Percentiles rank a stretch among this genome's conserved stretches.
phyloP scores from a whole-genome alignment of 2,797 vertebrate species.

The Menidia menidia region DNA sequence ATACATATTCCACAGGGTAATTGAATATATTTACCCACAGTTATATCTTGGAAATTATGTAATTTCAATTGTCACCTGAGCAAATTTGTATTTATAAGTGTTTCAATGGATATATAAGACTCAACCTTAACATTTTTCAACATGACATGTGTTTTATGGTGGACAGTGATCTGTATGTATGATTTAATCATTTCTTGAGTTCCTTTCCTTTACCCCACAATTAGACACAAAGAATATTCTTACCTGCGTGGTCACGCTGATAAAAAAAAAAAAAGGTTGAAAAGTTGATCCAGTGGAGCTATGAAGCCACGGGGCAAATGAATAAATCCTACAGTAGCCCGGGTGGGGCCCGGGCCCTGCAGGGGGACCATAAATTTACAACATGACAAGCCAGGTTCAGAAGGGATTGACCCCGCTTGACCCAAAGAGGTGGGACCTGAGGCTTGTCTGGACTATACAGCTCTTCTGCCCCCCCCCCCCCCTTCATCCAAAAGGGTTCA shows the following conservation, averaged over 20 bases:
- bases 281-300: slow-evolving; percentile 24
- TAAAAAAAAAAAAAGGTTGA: not conserved
- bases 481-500: slow-evolving; percentile 5
- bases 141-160: too few relatives aligned
- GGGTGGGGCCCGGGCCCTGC: slow-evolving; percentile 32
- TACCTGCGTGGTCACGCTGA: slow-evolving; percentile 14
- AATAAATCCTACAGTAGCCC: slow-evolving; percentile 37
- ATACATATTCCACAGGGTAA: not conserved
- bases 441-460: slow-evolving; percentile 15
- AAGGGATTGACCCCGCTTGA: slow-evolving; percentile 51
- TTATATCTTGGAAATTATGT: not conserved
- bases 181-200: not conserved
- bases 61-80: not conserved
- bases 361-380: slow-evolving; percentile 45
- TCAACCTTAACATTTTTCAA: not conserved
- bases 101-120: not conserved
- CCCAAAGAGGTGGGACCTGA: slow-evolving; percentile 29
- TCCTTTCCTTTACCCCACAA: not conserved
- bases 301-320: slow-evolving; percentile 21
- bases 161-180: too few relatives aligned
- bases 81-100: not conserved
- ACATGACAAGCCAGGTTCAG: slow-evolving; percentile 51
- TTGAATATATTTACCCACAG: not conserved
- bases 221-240: not conserved
- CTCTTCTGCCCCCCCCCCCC: not conserved